These are phyloP conservation scores for Neolamprologus fasciatus DNA, from an alignment of 2,113 vertebrate genomes.

Conservation along the genomic window DNA sequence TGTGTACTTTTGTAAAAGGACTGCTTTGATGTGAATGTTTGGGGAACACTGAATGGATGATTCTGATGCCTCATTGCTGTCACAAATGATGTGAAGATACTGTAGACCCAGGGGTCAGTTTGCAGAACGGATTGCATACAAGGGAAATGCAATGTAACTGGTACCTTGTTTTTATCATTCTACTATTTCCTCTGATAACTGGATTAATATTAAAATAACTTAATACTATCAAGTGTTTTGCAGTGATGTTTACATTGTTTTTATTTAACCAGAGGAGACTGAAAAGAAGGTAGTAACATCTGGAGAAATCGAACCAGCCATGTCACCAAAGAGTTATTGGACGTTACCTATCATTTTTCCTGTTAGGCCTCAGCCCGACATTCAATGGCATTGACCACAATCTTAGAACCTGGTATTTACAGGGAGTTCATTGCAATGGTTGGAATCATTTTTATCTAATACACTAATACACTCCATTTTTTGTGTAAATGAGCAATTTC, in stretches of 20 bases:
- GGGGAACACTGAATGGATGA: neutral
- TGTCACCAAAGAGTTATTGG: neutral
- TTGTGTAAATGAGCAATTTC: neutral
- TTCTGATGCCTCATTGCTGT: neutral
- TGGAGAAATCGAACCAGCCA: neutral
- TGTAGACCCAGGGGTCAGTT: neutral
- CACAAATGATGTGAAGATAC: neutral
- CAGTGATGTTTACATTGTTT: neutral
- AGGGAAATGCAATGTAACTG: conserved; percentile 34
- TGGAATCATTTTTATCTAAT: neutral
- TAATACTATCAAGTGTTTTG: neutral
- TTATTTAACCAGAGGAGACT: neutral
- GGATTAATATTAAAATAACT: conserved; percentile 63
- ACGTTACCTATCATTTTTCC: neutral
- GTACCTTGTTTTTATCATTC: conserved; percentile 50
- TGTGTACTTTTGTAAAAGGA: conserved; percentile 28
- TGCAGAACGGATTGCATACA: conserved; percentile 3
- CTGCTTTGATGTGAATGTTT: conserved; percentile 38
- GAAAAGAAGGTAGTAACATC: neutral
- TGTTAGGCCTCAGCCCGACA: neutral
- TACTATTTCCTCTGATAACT: conserved; percentile 47
- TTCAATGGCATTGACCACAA: neutral
- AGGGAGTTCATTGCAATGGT: neutral
- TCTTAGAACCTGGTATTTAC: neutral
- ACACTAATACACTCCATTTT: neutral